phyloP scores from a whole-genome alignment of 2,888 invertebrate species.

The Anodontia alba region DNA sequence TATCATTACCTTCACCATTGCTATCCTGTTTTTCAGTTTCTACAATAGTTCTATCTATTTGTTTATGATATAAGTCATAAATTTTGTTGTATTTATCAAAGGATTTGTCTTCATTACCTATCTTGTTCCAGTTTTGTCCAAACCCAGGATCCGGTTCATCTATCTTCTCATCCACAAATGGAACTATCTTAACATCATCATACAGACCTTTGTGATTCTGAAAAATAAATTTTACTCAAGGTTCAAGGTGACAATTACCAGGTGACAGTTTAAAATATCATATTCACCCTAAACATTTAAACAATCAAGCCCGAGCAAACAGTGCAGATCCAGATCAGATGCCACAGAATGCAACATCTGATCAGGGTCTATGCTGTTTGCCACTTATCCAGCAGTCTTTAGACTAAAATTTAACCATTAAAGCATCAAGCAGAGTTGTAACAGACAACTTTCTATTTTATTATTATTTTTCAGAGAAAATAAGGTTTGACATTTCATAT shows the following conservation, averaged over 20 bases:
- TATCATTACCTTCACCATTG: background rate
- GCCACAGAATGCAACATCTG: too few relatives aligned
- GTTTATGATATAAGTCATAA: slow-evolving; percentile 16
- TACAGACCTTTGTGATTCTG: slow-evolving; percentile 58
- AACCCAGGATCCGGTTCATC: slow-evolving; percentile 38
- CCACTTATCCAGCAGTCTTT: too few relatives aligned
- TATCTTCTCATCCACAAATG: slow-evolving; percentile 55
- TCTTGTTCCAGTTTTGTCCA: slow-evolving; percentile 37
- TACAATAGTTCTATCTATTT: background rate
- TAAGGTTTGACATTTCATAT: too few relatives aligned
- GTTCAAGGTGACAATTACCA: slow-evolving; percentile 1
- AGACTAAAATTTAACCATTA: too few relatives aligned
- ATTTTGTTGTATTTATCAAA: slow-evolving; percentile 55
- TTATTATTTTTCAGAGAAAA: too few relatives aligned
- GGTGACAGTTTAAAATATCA: too few relatives aligned
- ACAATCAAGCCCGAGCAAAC: too few relatives aligned
- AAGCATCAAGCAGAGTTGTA: too few relatives aligned
- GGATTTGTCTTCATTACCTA: slow-evolving; percentile 45
- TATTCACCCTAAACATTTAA: too few relatives aligned
- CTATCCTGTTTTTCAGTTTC: slow-evolving; percentile 17
- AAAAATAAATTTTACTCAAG: slow-evolving; percentile 29
- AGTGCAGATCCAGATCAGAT: too few relatives aligned
- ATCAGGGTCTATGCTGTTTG: too few relatives aligned
- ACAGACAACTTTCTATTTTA: too few relatives aligned
- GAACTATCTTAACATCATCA: slow-evolving; percentile 56